These are phyloP conservation scores for Zaprionus camerounensis DNA, from an alignment of 1,140 invertebrate genomes.

Conservation along the genomic window DNA sequence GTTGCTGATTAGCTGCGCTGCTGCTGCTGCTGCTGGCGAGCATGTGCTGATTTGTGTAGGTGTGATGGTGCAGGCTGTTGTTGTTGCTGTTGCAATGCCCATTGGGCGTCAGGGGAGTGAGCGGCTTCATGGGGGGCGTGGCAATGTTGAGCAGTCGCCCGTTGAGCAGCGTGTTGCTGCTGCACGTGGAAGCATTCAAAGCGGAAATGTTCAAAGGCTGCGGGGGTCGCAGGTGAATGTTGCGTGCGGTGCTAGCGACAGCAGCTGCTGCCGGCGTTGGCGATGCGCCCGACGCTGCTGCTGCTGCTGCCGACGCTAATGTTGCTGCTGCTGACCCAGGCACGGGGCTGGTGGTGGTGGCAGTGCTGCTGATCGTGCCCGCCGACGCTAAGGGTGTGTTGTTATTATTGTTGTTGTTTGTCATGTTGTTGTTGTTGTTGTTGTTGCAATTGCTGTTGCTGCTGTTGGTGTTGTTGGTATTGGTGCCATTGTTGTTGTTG, in stretches of 20 bases:
- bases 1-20: slow-evolving; percentile 11
- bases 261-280: slow-evolving; percentile 67
- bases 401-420: slow-evolving; percentile 12
- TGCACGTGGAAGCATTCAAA: slow-evolving; percentile 82
- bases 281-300: slow-evolving; percentile 34
- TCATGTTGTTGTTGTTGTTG: slow-evolving; percentile 27
- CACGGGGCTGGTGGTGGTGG: slow-evolving; percentile 16
- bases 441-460: slow-evolving; percentile 8
- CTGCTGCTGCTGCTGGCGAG: slow-evolving; percentile 60
- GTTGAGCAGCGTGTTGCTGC: slow-evolving; percentile 60
- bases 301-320: slow-evolving; percentile 2
- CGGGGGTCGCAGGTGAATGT: slow-evolving; percentile 77
- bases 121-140: slow-evolving; percentile 59
- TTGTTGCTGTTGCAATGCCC: slow-evolving; percentile 59
- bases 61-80: slow-evolving; percentile 68
- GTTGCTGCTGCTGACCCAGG: slow-evolving; percentile 20
- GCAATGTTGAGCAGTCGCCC: slow-evolving; percentile 70
- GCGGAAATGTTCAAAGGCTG: slow-evolving; percentile 89
- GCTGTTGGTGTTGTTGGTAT: slow-evolving; percentile 20
- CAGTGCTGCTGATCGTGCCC: not conserved
- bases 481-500: slow-evolving; percentile 31
- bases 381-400: slow-evolving; percentile 11
- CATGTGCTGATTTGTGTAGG: slow-evolving; percentile 79
- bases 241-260: slow-evolving; percentile 70
- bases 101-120: slow-evolving; percentile 70